Percentiles rank a stretch among this genome's conserved stretches.
Conservation (phyloP, 2,113 vertebrate species). For the Trichomycterus rosablanca region DNA sequence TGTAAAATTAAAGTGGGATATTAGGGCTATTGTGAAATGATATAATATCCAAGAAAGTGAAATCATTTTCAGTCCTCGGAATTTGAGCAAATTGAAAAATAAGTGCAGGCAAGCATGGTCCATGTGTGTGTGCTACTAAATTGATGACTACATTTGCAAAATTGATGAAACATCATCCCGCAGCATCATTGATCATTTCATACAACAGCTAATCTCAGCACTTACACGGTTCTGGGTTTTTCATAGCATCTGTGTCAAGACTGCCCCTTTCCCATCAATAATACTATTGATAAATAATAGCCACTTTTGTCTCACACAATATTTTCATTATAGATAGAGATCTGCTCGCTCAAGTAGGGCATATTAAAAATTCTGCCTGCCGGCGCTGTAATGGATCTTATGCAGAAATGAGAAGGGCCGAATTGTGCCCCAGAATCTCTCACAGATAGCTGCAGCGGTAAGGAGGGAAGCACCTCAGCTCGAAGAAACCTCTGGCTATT, state of each 20-base stretch:
- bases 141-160: neutral
- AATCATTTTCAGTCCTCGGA: too few relatives aligned
- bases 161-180: neutral
- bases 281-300: conserved; percentile 26
- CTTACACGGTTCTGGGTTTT: neutral
- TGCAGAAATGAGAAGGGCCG: conserved; percentile 27
- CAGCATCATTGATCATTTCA: neutral
- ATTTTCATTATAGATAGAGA: conserved; percentile 43
- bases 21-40: too few relatives aligned
- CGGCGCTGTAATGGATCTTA: conserved; percentile 42
- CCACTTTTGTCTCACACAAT: conserved; percentile 29
- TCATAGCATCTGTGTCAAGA: neutral
- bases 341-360: conserved; percentile 36
- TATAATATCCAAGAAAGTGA: too few relatives aligned
- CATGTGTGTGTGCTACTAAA: neutral
- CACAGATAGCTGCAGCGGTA: conserved; percentile 34
- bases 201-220: conserved; percentile 3
- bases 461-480: conserved; percentile 29
- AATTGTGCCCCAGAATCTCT: conserved; percentile 41
- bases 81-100: too few relatives aligned
- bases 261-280: conserved; percentile 12
- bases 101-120: neutral
- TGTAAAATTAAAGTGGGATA: too few relatives aligned
- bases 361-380: conserved; percentile 38
- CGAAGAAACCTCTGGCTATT: conserved; percentile 41